phyloP scores from a whole-genome alignment of 2,888 invertebrate species.

The Malacosoma neustria region DNA sequence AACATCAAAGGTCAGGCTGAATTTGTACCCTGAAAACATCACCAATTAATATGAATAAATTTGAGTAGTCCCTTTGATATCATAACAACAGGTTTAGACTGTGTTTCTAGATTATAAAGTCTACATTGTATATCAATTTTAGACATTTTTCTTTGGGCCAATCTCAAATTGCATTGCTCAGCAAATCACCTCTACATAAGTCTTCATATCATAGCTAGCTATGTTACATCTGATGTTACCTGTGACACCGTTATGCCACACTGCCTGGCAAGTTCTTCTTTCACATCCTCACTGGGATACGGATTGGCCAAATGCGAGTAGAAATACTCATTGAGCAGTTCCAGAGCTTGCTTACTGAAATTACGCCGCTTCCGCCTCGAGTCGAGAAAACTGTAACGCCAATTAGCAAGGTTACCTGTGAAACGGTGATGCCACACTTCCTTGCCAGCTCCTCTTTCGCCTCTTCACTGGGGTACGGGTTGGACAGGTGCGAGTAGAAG shows the following conservation, averaged over 20 bases:
- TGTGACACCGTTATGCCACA: slow-evolving; percentile 96
- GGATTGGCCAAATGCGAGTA: slow-evolving; percentile 98
- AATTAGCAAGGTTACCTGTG: slow-evolving; percentile 79
- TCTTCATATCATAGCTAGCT: too few relatives aligned
- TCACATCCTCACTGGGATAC: slow-evolving; percentile 98
- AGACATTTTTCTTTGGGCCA: too few relatives aligned
- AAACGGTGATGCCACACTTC: slow-evolving; percentile 99
- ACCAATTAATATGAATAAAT: too few relatives aligned
- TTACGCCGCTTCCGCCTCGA: slow-evolving; percentile 90
- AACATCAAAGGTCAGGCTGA: too few relatives aligned
- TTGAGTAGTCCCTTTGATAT: too few relatives aligned
- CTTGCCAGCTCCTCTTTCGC: slow-evolving; percentile 99
- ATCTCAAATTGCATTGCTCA: too few relatives aligned
- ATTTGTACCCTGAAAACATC: too few relatives aligned
- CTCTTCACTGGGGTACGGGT: slow-evolving; percentile 99
- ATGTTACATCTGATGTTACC: too few relatives aligned
- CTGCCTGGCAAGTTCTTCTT: slow-evolving; percentile 95
- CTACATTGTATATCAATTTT: too few relatives aligned
- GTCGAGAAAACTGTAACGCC: slow-evolving; percentile 72
- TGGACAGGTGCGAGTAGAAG: slow-evolving; percentile 99
- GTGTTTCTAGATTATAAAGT: too few relatives aligned
- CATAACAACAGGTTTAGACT: too few relatives aligned
- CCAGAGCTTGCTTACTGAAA: slow-evolving; percentile 97
- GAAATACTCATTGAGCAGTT: slow-evolving; percentile 97
- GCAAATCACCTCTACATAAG: too few relatives aligned